Conservation (phyloP, 2,888 invertebrate species). For the Cephonodes hylas region DNA sequence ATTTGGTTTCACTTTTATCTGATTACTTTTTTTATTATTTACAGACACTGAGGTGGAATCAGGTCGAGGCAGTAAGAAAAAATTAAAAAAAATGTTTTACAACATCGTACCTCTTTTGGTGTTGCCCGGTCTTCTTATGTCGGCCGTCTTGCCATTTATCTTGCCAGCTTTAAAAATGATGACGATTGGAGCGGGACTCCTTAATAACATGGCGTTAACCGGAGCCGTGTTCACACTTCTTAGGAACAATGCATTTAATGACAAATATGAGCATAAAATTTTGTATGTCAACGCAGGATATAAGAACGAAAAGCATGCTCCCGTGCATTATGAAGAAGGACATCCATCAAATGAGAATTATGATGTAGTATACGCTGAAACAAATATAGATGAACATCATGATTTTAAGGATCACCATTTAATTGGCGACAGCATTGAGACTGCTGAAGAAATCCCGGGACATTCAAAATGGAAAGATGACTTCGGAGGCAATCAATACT, state of each 20-base stretch:
- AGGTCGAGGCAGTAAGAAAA: slow-evolving; percentile 58
- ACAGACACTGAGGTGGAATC: slow-evolving; percentile 44
- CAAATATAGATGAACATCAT: slow-evolving; percentile 11
- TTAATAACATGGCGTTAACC: slow-evolving; percentile 85
- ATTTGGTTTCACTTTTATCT: slow-evolving; percentile 18
- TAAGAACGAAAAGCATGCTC: slow-evolving; percentile 60
- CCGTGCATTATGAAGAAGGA: slow-evolving; percentile 21
- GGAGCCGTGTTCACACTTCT: slow-evolving; percentile 82
- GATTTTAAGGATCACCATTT: slow-evolving; percentile 18
- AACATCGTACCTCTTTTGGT: slow-evolving; percentile 78
- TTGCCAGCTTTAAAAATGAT: slow-evolving; percentile 85
- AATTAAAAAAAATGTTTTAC: slow-evolving; percentile 57
- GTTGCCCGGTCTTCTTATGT: slow-evolving; percentile 83
- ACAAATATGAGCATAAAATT: slow-evolving; percentile 76
- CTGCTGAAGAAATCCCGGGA: slow-evolving; percentile 27
- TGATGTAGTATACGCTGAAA: slow-evolving; percentile 17
- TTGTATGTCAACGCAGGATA: slow-evolving; percentile 82
- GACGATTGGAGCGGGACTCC: slow-evolving; percentile 80
- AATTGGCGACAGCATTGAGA: slow-evolving; percentile 11
- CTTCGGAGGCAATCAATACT: slow-evolving; percentile 26
- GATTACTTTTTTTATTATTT: slow-evolving; percentile 27
- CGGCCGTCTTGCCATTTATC: slow-evolving; percentile 85
- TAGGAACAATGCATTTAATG: slow-evolving; percentile 81
- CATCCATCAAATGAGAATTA: slow-evolving; percentile 22
- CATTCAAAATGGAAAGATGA: slow-evolving; percentile 35